These are phyloP conservation scores for Bos javanicus DNA, from an alignment of 2,113 vertebrate species.

Conservation along the genomic window DNA sequence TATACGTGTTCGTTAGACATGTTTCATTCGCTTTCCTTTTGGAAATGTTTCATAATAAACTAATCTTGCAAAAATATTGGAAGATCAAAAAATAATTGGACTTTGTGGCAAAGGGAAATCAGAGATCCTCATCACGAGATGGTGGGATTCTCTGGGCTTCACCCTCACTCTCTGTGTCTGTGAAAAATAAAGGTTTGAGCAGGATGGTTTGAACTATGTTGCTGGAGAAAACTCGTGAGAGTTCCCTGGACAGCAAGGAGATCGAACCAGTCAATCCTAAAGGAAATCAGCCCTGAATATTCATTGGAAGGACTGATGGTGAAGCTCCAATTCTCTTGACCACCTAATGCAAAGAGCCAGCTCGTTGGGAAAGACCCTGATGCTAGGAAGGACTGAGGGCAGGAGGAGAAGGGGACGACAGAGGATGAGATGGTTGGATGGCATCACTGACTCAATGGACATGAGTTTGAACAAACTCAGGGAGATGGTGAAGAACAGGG, in stretches of 20 bases:
- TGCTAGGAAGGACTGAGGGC: neutral
- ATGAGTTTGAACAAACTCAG: neutral
- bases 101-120: neutral
- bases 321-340: neutral
- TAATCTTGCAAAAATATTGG: neutral
- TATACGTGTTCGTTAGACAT: neutral
- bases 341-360: neutral
- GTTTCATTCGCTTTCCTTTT: neutral
- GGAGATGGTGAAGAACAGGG: neutral
- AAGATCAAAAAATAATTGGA: neutral
- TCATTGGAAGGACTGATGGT: neutral
- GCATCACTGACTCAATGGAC: neutral
- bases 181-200: too few relatives aligned
- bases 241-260: neutral
- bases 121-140: fast-evolving
- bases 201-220: neutral
- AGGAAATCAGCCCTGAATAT: neutral
- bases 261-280: neutral
- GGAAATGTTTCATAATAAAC: neutral
- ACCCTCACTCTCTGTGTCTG: too few relatives aligned
- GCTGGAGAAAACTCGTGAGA: neutral
- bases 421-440: neutral
- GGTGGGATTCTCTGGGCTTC: neutral
- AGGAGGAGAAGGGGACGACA: neutral
- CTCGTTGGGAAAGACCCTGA: neutral